Evolutionary conservation across 2,113 vertebrate species (phyloP).

Genomic region (Daphoenositta chrysoptera): DNA sequence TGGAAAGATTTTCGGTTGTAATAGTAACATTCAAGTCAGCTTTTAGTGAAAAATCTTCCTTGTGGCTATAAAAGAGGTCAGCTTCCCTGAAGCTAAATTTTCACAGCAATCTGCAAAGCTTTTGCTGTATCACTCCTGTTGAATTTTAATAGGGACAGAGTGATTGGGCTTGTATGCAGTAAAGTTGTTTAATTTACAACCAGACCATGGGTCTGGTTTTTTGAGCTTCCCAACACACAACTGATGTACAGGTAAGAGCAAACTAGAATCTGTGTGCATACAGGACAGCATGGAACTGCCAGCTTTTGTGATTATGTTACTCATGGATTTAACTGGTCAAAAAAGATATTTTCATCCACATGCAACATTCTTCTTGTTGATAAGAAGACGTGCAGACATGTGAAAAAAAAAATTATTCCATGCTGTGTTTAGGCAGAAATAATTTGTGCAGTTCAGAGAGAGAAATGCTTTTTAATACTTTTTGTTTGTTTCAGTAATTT

Average conservation of each 20-base stretch:
- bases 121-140: not conserved
- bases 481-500: not conserved
- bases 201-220: not conserved
- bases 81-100: not conserved
- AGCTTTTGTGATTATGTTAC: not conserved
- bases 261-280: not conserved
- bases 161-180: not conserved
- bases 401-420: not conserved
- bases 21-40: not conserved
- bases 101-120: not conserved
- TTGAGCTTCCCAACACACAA: not conserved
- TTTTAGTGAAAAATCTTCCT: not conserved
- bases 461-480: not conserved
- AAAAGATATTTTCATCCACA: not conserved
- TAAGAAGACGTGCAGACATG: not conserved
- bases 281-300: not conserved
- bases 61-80: not conserved
- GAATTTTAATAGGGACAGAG: not conserved
- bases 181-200: not conserved
- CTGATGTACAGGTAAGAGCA: not conserved
- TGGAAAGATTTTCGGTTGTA: not conserved
- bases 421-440: not conserved
- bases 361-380: not conserved
- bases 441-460: not conserved
- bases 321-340: not conserved